Conservation (phyloP, 2,888 invertebrate genomes). For the Cheilosia urbana region DNA sequence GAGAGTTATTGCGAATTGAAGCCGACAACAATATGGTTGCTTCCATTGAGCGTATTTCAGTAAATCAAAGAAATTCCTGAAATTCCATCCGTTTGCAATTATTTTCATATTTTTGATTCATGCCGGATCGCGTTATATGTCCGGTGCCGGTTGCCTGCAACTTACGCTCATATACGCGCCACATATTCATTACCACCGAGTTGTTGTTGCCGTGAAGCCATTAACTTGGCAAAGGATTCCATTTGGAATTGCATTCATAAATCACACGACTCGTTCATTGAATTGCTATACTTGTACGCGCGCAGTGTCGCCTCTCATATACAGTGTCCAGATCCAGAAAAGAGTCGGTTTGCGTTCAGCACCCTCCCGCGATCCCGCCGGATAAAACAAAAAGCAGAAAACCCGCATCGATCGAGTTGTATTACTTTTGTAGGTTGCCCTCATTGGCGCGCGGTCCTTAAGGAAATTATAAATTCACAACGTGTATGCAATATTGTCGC, state of each 20-base stretch:
- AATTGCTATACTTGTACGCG: conserved; percentile 37
- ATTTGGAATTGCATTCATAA: conserved; percentile 73
- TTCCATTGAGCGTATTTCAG: conserved; percentile 18
- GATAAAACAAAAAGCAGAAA: conserved; percentile 14
- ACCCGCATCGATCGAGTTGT: conserved; percentile 52
- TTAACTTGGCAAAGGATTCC: conserved; percentile 69
- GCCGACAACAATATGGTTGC: neutral
- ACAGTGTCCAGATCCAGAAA: conserved; percentile 6
- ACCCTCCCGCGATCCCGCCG: neutral
- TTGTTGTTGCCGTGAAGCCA: conserved; percentile 61
- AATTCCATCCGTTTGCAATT: conserved; percentile 72
- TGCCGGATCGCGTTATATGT: conserved; percentile 49
- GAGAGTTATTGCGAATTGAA: conserved; percentile 23
- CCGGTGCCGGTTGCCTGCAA: neutral
- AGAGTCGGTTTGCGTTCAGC: no score
- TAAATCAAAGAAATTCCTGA: conserved; percentile 71
- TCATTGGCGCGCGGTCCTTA: conserved; percentile 71
- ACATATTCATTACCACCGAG: conserved; percentile 67
- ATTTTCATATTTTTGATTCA: conserved; percentile 75
- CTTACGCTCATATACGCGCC: conserved; percentile 41
- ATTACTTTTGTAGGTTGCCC: conserved; percentile 43
- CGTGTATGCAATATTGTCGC: conserved; percentile 76
- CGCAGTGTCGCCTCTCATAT: conserved; percentile 20
- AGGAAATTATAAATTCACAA: conserved; percentile 74
- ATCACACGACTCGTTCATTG: conserved; percentile 68